phyloP scores from a whole-genome alignment of 2,888 invertebrate species.

The Octonoba sinensis region DNA sequence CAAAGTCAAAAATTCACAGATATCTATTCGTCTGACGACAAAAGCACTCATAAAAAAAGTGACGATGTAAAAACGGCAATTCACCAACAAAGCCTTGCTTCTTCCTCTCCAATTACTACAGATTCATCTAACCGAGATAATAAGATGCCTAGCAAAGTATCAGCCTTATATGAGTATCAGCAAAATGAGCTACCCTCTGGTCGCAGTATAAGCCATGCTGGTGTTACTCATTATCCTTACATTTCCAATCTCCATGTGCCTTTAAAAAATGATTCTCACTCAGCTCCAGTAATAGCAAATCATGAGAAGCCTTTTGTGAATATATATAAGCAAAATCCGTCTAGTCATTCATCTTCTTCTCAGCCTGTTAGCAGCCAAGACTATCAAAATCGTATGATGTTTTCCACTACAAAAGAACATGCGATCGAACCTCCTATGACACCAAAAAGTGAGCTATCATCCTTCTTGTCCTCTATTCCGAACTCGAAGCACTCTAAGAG shows the following conservation, averaged over 20 bases:
- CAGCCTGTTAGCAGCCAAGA: slow-evolving; percentile 1
- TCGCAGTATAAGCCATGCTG: slow-evolving; percentile 15
- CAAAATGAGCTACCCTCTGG: not conserved
- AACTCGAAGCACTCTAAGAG: slow-evolving; percentile 14
- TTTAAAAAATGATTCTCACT: slow-evolving; percentile 13
- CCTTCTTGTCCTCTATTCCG: not conserved
- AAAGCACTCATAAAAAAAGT: slow-evolving; percentile 21
- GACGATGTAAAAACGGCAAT: slow-evolving; percentile 4
- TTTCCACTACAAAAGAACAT: slow-evolving; percentile 48
- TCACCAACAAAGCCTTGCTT: not conserved
- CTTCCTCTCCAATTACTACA: not conserved
- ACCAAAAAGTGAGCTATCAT: not conserved
- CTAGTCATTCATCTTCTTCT: slow-evolving; percentile 15
- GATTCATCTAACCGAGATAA: not conserved
- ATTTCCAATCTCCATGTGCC: slow-evolving; percentile 2
- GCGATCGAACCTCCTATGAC: slow-evolving; percentile 1
- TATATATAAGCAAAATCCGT: slow-evolving; percentile 12
- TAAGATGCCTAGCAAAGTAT: not conserved
- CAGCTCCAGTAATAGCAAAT: slow-evolving; percentile 31
- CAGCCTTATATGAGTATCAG: not conserved
- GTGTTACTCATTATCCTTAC: slow-evolving; percentile 5
- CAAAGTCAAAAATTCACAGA: slow-evolving; percentile 47
- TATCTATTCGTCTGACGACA: slow-evolving; percentile 37
- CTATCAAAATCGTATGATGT: slow-evolving; percentile 39
- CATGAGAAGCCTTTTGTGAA: slow-evolving; percentile 25